Percentiles rank a stretch among this genome's conserved stretches.
These are phyloP conservation scores for Seira musarum DNA, from an alignment of 2,888 invertebrate genomes.

Conservation along the genomic window DNA sequence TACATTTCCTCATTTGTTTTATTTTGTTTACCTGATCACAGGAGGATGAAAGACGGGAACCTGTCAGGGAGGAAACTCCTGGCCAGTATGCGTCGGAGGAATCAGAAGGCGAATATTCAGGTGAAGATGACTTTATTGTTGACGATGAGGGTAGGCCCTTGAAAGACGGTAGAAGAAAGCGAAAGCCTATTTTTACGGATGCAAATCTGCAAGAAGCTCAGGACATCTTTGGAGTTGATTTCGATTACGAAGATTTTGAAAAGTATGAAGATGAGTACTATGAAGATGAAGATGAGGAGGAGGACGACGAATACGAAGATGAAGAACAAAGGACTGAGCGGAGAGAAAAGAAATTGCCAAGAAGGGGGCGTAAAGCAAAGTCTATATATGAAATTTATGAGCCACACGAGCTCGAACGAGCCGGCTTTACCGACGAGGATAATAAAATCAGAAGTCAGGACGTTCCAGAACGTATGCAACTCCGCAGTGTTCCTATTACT, in stretches of 20 bases:
- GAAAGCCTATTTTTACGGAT: constrained; percentile 88
- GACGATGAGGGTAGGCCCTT: constrained; percentile 95
- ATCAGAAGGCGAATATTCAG: constrained; percentile 85
- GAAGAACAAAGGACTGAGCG: constrained; percentile 76
- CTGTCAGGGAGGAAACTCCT: constrained; percentile 73
- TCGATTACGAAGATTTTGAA: constrained; percentile 93
- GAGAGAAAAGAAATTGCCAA: constrained; percentile 82
- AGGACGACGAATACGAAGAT: constrained; percentile 84
- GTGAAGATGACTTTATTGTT: constrained; percentile 97
- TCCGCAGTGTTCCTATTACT: constrained; percentile 89
- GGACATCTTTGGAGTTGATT: constrained; percentile 99
- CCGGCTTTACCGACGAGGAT: constrained; percentile 95
- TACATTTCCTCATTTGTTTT: too few relatives aligned
- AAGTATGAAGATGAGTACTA: constrained; percentile 91
- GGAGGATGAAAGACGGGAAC: constrained; percentile 87
- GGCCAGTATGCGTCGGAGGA: constrained; percentile 84
- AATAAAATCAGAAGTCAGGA: constrained; percentile 92
- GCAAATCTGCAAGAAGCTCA: constrained; percentile 98
- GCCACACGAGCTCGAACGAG: constrained; percentile 96
- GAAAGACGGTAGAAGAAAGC: constrained; percentile 84
- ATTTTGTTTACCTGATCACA: too few relatives aligned
- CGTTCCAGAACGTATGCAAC: constrained; percentile 93
- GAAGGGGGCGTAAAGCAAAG: constrained; percentile 85
- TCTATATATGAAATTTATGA: constrained; percentile 96
- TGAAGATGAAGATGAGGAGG: constrained; percentile 84